These are phyloP conservation scores for Caenorhabditis panamensis DNA, from an alignment of 2,888 invertebrate species.

Conservation along the genomic window DNA sequence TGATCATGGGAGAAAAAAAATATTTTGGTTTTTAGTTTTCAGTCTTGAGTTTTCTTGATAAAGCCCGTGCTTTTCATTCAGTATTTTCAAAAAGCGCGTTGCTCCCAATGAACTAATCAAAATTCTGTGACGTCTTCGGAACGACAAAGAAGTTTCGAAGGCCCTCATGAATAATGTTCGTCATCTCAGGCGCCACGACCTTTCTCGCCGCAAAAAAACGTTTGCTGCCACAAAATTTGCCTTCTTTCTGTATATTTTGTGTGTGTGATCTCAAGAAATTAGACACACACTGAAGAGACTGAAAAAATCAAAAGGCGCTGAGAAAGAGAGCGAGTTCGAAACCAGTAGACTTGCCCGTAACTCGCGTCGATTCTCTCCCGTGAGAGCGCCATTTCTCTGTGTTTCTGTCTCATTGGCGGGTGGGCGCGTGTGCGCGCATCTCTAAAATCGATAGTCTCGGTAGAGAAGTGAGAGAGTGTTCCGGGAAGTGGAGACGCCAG, in stretches of 20 bases:
- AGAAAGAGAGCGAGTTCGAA: conserved; percentile 36
- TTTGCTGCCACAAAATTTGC: background rate
- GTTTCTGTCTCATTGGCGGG: conserved; percentile 25
- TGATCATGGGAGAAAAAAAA: background rate
- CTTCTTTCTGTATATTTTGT: background rate
- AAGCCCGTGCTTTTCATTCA: background rate
- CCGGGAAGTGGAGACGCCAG: conserved; percentile 7
- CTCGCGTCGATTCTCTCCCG: conserved; percentile 8
- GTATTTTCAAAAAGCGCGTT: too few species aligned
- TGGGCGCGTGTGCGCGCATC: conserved; percentile 34
- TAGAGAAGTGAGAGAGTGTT: conserved; percentile 13
- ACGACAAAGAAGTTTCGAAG: background rate
- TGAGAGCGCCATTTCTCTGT: background rate
- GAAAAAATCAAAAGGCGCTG: background rate
- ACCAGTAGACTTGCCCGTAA: conserved; percentile 35
- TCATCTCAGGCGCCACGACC: conserved; percentile 1
- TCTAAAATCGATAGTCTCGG: conserved; percentile 48
- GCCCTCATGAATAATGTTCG: background rate
- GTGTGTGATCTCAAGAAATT: conserved; percentile 19
- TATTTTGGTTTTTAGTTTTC: background rate
- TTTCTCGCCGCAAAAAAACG: conserved; percentile 7
- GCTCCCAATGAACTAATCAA: background rate
- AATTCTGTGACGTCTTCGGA: background rate
- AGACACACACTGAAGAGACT: too few species aligned
- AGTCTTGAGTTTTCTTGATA: background rate